Base-by-base conservation (phyloP, 2,888 invertebrate genomes). In the Cacoxenus indagator region DNA sequence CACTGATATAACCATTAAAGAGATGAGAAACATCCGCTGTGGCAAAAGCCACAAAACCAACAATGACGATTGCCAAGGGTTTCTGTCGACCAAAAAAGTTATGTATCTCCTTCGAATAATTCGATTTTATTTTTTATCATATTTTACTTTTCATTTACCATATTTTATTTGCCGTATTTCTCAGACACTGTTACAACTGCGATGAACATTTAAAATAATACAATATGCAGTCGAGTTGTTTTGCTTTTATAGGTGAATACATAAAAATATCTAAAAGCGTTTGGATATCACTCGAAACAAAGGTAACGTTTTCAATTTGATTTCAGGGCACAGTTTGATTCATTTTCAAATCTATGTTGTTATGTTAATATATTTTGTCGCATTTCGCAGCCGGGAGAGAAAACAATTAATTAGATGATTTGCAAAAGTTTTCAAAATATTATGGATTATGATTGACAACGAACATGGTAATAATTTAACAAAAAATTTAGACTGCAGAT, bases 11-110 rank as follows among this genome's bases (percentile, higher is more conserved):
- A 43, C 74, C 73, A 9, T 74, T 74, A 27, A 68, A 72, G 54
- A 82, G 59, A 51, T 83, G 83, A 17, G 83, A 83, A 9, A 83
- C 82, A 66, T 80, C 80, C 6, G 82, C 80, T 11, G 45, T 22
- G 6, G 65, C 71, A 22, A 67, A 57, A 68, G 70, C 59, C 46
- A 67, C 54, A 4, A 76, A 14, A 19, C 73, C 82, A 67, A 70
- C 67, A 6, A 81, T 19, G 5, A 80, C 75, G 69, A 82, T 69
- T 62, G 72, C 70, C 51, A 72, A 24, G 1, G 69, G 48, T 72
- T 72, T 76, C 83, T 83, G 64, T 1, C 66, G 64, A 27, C 17
- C n/a, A 51, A 48, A 6, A 14, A 29, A 48, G 29, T 51, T 6
- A 14, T 29, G 14, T 29, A 1, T 64, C n/a, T 11, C 8, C 64